phyloP scores from a whole-genome alignment of 2,888 invertebrate species.

The Coenonympha glycerion region DNA sequence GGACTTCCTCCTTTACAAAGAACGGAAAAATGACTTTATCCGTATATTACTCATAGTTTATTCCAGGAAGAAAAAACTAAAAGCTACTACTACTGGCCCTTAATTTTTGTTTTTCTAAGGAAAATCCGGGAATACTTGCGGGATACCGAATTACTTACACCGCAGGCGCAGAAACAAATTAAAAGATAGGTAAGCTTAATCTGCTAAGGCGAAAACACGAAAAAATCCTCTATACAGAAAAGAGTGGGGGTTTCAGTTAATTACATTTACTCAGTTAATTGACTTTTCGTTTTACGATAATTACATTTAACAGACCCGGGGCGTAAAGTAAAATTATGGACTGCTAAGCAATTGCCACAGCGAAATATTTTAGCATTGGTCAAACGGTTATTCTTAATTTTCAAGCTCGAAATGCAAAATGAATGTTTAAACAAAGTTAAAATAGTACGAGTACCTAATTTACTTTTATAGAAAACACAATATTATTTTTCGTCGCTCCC shows the following conservation, averaged over 20 bases:
- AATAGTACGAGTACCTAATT: neutral
- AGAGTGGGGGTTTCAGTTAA: slow-evolving; percentile 10
- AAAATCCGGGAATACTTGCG: neutral
- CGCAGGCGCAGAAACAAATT: neutral
- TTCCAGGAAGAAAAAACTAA: neutral
- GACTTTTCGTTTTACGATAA: slow-evolving; percentile 19
- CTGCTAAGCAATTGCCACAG: neutral
- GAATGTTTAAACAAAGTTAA: neutral
- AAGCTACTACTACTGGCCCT: too few relatives aligned
- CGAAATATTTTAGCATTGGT: neutral
- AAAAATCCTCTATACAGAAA: slow-evolving; percentile 3
- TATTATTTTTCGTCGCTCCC: too few relatives aligned
- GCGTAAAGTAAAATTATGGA: slow-evolving; percentile 12
- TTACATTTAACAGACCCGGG: slow-evolving; percentile 10
- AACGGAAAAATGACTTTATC: too few relatives aligned
- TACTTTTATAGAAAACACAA: too few relatives aligned
- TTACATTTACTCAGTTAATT: slow-evolving; percentile 16
- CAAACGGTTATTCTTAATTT: neutral
- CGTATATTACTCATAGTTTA: neutral
- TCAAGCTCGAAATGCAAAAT: neutral
- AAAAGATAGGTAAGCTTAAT: slow-evolving; percentile 9
- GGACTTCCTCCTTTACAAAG: too few relatives aligned
- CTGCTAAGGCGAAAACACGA: neutral
- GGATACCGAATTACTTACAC: neutral
- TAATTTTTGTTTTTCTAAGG: too few relatives aligned